Evolutionary conservation across 2,888 invertebrate genomes (phyloP), one percentile per base, ranked within the genome.

Genomic region (Apodemia mormo): DNA sequence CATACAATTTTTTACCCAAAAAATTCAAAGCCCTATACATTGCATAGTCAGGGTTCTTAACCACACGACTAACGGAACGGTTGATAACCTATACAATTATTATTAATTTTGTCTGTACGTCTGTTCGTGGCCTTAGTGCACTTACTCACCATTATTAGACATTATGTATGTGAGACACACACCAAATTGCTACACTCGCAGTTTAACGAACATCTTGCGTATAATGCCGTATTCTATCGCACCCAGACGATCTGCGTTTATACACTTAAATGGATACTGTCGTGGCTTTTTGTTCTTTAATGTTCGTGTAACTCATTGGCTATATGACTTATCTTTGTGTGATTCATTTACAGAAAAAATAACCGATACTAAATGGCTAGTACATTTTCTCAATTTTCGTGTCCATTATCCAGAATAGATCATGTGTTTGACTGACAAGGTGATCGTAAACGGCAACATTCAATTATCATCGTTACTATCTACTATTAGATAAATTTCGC

Each of bases 121-220:
- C 61, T 72, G 72, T 72, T 68, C 69, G 75, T 77, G 30, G 49
- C 58, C 58, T 58, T 12, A 58, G 33, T 30, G 58, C 78, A 79
- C 79, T 77, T 77, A 79, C 76, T 75, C 75, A 73, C 79, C 76
- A 81, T 85, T 86, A 90, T 84, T 81, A 86, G 84, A 82, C 81
- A 82, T 84, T 89, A 82, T 79, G 85, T 90, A 91, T 90, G 88
- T 87, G 76, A 80, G 82, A 80, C 89, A 82, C 84, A 85, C 78
- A 77, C 78, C 78, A 78, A 81, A 82, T 81, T 81, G 81, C 80
- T 80, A 79, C 79, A 82, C 79, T 79, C 79, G 81, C 81, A 76
- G 81, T 76, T 80, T 79, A 76, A 76, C 75, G 79, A 76, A 77
- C 74, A 75, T 78, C 75, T 77, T 80, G 52, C 12, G 79, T 80